phyloP scores from a whole-genome alignment of 2,888 invertebrate species.

The Eupithecia subfuscata region DNA sequence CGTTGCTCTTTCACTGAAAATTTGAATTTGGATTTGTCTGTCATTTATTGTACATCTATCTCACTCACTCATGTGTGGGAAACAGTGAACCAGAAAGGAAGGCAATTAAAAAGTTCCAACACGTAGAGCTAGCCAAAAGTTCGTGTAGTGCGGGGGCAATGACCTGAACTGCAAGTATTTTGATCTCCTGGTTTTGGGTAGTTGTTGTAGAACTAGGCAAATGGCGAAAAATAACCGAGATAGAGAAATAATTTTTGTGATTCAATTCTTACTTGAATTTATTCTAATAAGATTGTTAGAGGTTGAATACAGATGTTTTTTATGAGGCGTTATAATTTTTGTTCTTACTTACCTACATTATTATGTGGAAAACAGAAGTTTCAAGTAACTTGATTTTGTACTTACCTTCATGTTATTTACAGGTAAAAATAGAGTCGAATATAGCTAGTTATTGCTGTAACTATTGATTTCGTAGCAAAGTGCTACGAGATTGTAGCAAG shows the following conservation, averaged over 20 bases:
- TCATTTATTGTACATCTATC: slow-evolving; percentile 40
- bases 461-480: slow-evolving; percentile 34
- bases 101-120: slow-evolving; percentile 74
- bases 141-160: slow-evolving; percentile 57
- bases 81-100: slow-evolving; percentile 57
- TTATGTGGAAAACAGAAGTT: background rate
- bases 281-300: slow-evolving; percentile 8
- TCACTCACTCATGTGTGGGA: slow-evolving; percentile 50
- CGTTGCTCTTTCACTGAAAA: slow-evolving; percentile 37
- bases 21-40: slow-evolving; percentile 39
- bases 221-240: background rate
- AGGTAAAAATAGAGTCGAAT: background rate
- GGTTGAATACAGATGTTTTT: background rate
- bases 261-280: background rate
- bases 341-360: too few relatives aligned
- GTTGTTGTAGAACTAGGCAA: slow-evolving; percentile 13
- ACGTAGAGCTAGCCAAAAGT: slow-evolving; percentile 77
- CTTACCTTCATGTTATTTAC: background rate
- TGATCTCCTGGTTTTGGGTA: slow-evolving; percentile 32
- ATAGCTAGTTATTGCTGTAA: too few relatives aligned
- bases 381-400: background rate
- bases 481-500: slow-evolving; percentile 41
- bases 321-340: too few relatives aligned
- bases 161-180: slow-evolving; percentile 63
- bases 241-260: background rate